Base-by-base conservation (phyloP, 2,888 invertebrate species). In the Taenaris catops region DNA sequence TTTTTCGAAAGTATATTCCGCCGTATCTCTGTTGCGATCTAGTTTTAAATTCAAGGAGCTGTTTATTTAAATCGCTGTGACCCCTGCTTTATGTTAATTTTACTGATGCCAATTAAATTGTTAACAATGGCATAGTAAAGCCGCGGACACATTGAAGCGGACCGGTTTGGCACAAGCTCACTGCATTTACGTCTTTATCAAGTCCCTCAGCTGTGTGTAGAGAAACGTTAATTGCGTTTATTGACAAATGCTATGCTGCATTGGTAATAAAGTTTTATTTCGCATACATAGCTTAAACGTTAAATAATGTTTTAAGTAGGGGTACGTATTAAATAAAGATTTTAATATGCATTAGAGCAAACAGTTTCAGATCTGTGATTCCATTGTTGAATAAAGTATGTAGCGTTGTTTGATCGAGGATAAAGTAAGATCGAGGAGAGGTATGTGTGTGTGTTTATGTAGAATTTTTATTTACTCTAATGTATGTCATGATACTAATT, bases 161-260 rank as follows among this genome's bases (percentile, higher is more conserved):
- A 79, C 79, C 73, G 69, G 80, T 81, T 79, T 67, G 66, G 69
- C 72, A 65, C 69, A 65, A 56, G 68, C 58, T 51, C 45, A 44
- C 44, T 46, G 48, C 44, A 36, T 50, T 51, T 46, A 51, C 54
- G 54, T 51, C 56, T 55, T 52, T 44, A 56, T 58, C 46, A 46
- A 49, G 45, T n/a, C n/a, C n/a, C n/a, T n/a, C n/a, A n/a, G n/a
- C n/a, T n/a, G n/a, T n/a, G n/a, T n/a, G n/a, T n/a, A n/a, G n/a
- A n/a, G n/a, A n/a, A n/a, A n/a, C n/a, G n/a, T n/a, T n/a, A n/a
- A n/a, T n/a, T n/a, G n/a, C n/a, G n/a, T n/a, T n/a, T n/a, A n/a
- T n/a, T n/a, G n/a, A n/a, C n/a, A n/a, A n/a, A n/a, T n/a, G 3
- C 16, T 5, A 3, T 34, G 37, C 8, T 5, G 8, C 29, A 24